Conservation (phyloP, 2,888 invertebrate species). For the Toxonevra muliebris region DNA sequence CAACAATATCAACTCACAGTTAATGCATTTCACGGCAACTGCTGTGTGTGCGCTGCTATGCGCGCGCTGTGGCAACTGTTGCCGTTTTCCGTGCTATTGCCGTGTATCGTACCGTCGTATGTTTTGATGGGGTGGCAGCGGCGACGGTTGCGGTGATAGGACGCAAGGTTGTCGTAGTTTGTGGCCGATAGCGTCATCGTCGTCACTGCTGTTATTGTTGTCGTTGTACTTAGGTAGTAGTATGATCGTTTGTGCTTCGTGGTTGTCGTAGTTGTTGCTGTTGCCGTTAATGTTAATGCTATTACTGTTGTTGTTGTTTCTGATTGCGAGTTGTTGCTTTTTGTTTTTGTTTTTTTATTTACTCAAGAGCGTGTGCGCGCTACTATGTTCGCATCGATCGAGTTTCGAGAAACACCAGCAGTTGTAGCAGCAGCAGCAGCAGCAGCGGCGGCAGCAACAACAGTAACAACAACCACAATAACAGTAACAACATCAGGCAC, state of each 20-base stretch:
- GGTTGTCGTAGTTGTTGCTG: slow-evolving; percentile 33
- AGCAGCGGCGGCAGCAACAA: slow-evolving; percentile 15
- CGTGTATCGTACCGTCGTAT: too few relatives aligned
- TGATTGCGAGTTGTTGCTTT: slow-evolving; percentile 6
- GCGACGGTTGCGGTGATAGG: too few relatives aligned
- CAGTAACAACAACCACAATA: not conserved
- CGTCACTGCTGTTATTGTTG: slow-evolving; percentile 29
- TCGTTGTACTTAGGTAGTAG: slow-evolving; percentile 2
- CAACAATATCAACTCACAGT: slow-evolving; percentile 4
- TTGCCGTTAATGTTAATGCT: too few relatives aligned
- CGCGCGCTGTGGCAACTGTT: slow-evolving; percentile 13
- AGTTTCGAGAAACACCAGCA: not conserved
- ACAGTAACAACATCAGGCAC: not conserved
- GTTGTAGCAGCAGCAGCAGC: slow-evolving; percentile 10
- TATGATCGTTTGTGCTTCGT: not conserved
- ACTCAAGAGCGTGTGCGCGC: not conserved
- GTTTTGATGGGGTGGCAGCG: too few relatives aligned
- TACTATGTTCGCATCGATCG: not conserved
- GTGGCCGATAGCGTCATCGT: slow-evolving; percentile 20
- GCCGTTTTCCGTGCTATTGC: slow-evolving; percentile 29
- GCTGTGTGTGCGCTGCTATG: too few relatives aligned
- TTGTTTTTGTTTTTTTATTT: not conserved
- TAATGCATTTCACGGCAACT: slow-evolving; percentile 12
- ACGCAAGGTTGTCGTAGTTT: slow-evolving; percentile 33
- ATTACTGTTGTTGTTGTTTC: slow-evolving; percentile 29